Evolutionary conservation across 1,140 invertebrate genomes (phyloP).

Genomic region (Helicoverpa armigera): DNA sequence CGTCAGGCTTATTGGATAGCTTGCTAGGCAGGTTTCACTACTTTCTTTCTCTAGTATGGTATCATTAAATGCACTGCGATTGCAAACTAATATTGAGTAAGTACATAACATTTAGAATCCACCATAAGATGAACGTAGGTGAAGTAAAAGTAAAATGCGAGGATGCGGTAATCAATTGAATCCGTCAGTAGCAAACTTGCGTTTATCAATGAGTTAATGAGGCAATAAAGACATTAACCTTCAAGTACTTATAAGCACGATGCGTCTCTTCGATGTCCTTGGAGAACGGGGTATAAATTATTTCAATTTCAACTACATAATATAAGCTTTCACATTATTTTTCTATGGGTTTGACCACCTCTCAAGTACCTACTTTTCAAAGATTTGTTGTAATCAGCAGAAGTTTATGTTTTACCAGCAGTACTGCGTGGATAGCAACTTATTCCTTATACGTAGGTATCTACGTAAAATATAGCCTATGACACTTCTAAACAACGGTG

Average conservation of each 20-base stretch:
- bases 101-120: not conserved
- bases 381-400: no score
- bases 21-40: conserved; percentile 31
- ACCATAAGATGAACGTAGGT: not conserved
- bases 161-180: not conserved
- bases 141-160: not conserved
- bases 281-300: no score
- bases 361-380: no score
- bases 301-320: no score
- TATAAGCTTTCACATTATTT: no score
- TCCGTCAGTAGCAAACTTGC: not conserved
- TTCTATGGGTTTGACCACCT: no score
- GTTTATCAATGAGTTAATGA: conserved; percentile 3
- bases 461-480: no score
- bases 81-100: conserved; percentile 1
- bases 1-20: conserved; percentile 10
- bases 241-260: not conserved
- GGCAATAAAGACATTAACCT: conserved; percentile 6
- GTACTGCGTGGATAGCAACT: no score
- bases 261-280: not conserved
- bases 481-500: no score
- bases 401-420: no score
- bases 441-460: no score
- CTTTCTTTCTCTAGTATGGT: conserved; percentile 28
- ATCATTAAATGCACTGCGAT: conserved; percentile 27